Base-by-base conservation (phyloP, 2,797 vertebrate genomes). In the Galagoides demidoff region DNA sequence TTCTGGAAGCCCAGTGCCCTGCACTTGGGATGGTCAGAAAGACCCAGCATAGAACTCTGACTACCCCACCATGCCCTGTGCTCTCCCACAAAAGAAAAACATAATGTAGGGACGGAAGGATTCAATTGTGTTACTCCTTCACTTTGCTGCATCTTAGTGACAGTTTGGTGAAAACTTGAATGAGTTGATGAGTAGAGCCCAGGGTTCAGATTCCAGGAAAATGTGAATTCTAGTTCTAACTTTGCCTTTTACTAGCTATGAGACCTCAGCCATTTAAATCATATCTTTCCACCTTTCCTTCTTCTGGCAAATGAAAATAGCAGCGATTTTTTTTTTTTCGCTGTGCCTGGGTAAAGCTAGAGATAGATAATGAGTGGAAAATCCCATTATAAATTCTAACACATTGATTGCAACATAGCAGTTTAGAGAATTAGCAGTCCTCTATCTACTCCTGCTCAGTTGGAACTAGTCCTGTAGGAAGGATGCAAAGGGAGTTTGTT, bases 161-260 rank as follows among this genome's bases (percentile, higher is more conserved):
- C 25, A 63, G 3, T 66, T 81, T 59, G 73, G 76, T 59, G 49
- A 78, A 76, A 90, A 77, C 25, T 57, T 49, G 55, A 9, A 22
- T 61, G 23, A 16, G 27, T 95, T 88, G 85, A 12, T 59, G 43
- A 43, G 29, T 66, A 37, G 22, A 71, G 16, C 34, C 7, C 23
- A 78, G 70, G 20, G 17, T 68, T 84, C 52, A 77, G n/a, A 71
- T 39, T 90, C 55, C 55, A 85, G 68, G 31, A 85, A 95, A 90
- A 77, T 2, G 0, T 23, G 66, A 94, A 19, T 74, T 82, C 23
- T 70, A 17, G 8, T 81, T 27, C 8, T 73, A 61, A 14, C 34
- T 45, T 70, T 82, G 55, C 19, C 25, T 76, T 85, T 88, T 88
- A 37, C 27, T 84, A 55, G 25, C 31, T 70, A 11, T 31, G 83